Conservation (phyloP, 2,113 vertebrate genomes). For the Malurus melanocephalus region DNA sequence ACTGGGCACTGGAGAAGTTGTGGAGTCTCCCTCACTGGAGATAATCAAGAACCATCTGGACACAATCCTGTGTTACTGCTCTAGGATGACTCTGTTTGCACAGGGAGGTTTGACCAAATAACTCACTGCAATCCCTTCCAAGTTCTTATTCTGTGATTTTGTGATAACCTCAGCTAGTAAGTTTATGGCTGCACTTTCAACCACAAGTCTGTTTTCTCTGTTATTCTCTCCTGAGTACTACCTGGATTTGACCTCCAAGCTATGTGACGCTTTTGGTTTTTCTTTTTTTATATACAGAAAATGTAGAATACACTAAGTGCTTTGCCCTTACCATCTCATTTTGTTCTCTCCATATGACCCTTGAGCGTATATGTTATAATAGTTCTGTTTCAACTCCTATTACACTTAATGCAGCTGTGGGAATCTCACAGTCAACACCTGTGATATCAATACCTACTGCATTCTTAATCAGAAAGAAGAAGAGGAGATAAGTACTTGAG, state of each 20-base stretch:
- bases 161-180: background rate
- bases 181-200: background rate
- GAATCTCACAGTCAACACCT: constrained; percentile 9
- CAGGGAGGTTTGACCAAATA: background rate
- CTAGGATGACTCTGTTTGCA: background rate
- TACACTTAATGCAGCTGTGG: background rate
- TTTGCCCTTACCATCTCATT: constrained; percentile 17
- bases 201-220: background rate
- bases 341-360: constrained; percentile 11
- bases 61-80: background rate
- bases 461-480: constrained; percentile 24
- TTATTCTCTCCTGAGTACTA: background rate
- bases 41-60: background rate
- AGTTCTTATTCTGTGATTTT: background rate
- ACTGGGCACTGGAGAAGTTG: background rate
- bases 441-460: background rate
- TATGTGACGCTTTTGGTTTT: background rate
- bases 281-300: background rate
- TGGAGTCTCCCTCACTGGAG: background rate
- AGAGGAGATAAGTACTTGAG: background rate
- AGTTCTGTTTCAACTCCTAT: constrained; percentile 20
- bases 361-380: background rate
- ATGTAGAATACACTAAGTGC: background rate
- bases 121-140: background rate
- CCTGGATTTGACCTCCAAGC: background rate